A percentile compares a stretch with the other conserved stretches of the same genome.
Conservation (phyloP, 2,888 invertebrate species). For the Cheilosia urbana region DNA sequence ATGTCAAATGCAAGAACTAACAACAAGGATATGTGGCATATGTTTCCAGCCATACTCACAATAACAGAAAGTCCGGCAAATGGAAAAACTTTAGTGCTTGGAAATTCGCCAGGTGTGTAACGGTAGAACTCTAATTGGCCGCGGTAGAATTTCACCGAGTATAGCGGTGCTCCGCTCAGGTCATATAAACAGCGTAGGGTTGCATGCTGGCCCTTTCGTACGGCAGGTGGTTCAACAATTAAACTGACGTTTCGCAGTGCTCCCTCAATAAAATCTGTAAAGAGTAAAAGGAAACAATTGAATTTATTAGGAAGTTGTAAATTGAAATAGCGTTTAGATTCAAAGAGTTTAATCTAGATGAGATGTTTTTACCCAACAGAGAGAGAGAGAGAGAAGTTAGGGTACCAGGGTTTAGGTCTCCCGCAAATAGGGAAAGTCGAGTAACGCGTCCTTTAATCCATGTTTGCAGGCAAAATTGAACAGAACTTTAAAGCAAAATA, state of each 20-base stretch:
- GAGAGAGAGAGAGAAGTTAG: too few relatives aligned
- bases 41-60: slow-evolving; percentile 86
- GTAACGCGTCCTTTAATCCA: too few relatives aligned
- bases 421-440: too few relatives aligned
- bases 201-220: slow-evolving; percentile 88
- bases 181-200: slow-evolving; percentile 90
- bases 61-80: slow-evolving; percentile 91
- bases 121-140: slow-evolving; percentile 93
- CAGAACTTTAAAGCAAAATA: too few relatives aligned
- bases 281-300: background rate
- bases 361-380: too few relatives aligned
- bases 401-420: too few relatives aligned
- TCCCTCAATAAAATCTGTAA: slow-evolving; percentile 85
- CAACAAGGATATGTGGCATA: slow-evolving; percentile 29
- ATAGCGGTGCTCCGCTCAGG: slow-evolving; percentile 90
- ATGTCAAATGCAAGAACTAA: slow-evolving; percentile 32
- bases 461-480: too few relatives aligned
- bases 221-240: slow-evolving; percentile 88
- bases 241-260: slow-evolving; percentile 89
- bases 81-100: slow-evolving; percentile 89
- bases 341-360: too few relatives aligned
- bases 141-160: slow-evolving; percentile 94
- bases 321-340: background rate
- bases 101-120: slow-evolving; percentile 90
- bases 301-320: background rate